Evolutionary conservation across 2,888 invertebrate genomes (phyloP).

Genomic region (Schizaphis graminum): DNA sequence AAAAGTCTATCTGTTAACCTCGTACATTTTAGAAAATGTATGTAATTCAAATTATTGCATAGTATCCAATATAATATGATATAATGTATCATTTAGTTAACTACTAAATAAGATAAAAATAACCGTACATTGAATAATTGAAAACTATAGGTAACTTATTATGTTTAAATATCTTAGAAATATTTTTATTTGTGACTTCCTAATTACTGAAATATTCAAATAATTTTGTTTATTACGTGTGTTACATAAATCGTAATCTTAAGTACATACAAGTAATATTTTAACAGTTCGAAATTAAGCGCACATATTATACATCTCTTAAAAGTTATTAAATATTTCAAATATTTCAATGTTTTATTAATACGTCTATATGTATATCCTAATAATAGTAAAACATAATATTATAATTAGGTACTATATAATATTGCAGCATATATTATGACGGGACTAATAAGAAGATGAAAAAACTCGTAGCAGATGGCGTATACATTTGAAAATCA

Average conservation of each 20-base stretch:
- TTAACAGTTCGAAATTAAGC: not conserved
- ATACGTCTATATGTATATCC: not conserved
- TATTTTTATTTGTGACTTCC: not conserved
- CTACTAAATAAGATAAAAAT: not conserved
- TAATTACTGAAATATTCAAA: not conserved
- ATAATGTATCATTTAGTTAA: not conserved
- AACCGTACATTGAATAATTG: not conserved
- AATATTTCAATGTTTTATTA: not conserved
- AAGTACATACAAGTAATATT: not conserved
- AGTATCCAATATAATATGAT: not conserved
- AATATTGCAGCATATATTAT: not conserved
- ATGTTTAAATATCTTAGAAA: no score
- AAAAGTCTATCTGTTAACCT: no score
- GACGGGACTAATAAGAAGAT: not conserved
- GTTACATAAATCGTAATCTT: not conserved
- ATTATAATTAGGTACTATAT: not conserved
- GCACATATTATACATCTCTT: not conserved
- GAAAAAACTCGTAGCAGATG: constrained; percentile 27
- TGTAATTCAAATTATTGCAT: not conserved
- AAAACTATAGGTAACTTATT: no score
- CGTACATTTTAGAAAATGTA: not conserved
- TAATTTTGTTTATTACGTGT: no score
- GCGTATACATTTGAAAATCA: constrained; percentile 13
- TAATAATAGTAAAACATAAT: not conserved
- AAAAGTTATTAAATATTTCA: not conserved